Conservation (phyloP, 1,140 invertebrate species). For the Macrostomum lignano region DNA sequence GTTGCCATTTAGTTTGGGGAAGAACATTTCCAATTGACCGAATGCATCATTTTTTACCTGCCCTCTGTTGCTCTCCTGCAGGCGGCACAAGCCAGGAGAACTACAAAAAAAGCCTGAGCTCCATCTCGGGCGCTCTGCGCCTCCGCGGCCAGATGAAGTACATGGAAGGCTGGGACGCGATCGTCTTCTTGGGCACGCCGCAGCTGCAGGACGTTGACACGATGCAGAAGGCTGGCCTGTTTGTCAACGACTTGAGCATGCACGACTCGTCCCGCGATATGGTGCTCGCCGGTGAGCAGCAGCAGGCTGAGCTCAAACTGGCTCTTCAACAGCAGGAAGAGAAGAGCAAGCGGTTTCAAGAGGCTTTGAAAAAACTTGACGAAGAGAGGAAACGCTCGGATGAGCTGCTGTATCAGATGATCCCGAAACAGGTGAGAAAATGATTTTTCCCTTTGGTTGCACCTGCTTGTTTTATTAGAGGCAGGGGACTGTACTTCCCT, state of each 20-base stretch:
- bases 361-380: constrained; percentile 60
- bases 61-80: too few relatives aligned
- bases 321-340: constrained; percentile 56
- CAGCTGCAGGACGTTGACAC: constrained; percentile 62
- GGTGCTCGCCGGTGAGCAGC: constrained; percentile 77
- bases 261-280: constrained; percentile 87
- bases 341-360: constrained; percentile 76
- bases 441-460: too few relatives aligned
- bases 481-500: too few relatives aligned
- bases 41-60: too few relatives aligned
- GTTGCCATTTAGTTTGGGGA: too few relatives aligned
- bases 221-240: constrained; percentile 57
- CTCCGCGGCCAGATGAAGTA: constrained; percentile 73
- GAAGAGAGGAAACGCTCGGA: constrained; percentile 5
- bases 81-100: too few relatives aligned
- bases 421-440: constrained; percentile 32
- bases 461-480: too few relatives aligned
- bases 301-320: constrained; percentile 73
- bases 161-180: constrained; percentile 83
- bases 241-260: constrained; percentile 91
- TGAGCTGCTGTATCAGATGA: constrained; percentile 7
- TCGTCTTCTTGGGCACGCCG: constrained; percentile 81
- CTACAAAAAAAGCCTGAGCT: constrained; percentile 5
- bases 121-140: constrained; percentile 10
- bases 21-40: too few relatives aligned